Conservation (phyloP, 2,113 vertebrate species). For the Aviceda subcristata region DNA sequence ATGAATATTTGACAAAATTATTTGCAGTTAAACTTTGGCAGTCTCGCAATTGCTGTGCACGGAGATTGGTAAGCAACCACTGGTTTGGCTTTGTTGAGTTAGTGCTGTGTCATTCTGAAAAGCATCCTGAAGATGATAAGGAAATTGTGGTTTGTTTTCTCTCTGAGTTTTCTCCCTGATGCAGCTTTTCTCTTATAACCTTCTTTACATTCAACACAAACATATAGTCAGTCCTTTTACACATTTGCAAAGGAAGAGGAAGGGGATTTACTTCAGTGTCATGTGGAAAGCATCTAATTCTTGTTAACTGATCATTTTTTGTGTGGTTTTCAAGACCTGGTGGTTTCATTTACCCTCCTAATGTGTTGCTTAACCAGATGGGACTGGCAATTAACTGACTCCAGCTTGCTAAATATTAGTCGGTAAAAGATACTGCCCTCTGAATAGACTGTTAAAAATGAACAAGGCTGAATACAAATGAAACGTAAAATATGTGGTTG, state of each 20-base stretch:
- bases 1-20: constrained; percentile 50
- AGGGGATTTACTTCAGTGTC: background rate
- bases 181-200: constrained; percentile 27
- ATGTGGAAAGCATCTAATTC: background rate
- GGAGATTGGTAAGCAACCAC: constrained; percentile 51
- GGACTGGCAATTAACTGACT: background rate
- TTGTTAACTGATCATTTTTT: background rate
- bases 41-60: background rate
- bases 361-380: background rate
- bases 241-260: background rate
- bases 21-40: constrained; percentile 61
- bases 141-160: constrained; percentile 41
- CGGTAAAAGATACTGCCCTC: background rate
- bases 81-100: constrained; percentile 50
- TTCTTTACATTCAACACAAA: constrained; percentile 60
- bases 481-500: background rate
- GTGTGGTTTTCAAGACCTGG: background rate
- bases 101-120: constrained; percentile 54
- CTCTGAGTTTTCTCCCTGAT: constrained; percentile 13
- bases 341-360: background rate
- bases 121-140: background rate
- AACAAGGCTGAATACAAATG: background rate
- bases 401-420: background rate
- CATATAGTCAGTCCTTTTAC: background rate
- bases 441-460: background rate